phyloP scores from a whole-genome alignment of 2,113 vertebrate genomes.

The rabbit (Oryctolagus cuniculus) region mOryCun1.1 NC_091432.1:105097501-105098000 shows the following conservation, averaged over 20 bases:
- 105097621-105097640: background rate
- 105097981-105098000: background rate
- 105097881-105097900: background rate
- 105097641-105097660: background rate
- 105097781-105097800: background rate
- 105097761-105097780: background rate
- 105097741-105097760: slow-evolving; percentile 11
- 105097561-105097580: background rate
- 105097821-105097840: background rate
- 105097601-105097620: background rate
- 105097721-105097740: slow-evolving; percentile 46
- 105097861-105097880: background rate
- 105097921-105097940: background rate
- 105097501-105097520: background rate
- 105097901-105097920: background rate
- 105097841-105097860: background rate
- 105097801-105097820: background rate
- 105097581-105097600: background rate
- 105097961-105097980: background rate
- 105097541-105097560: background rate
- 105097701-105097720: background rate
- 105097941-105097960: slow-evolving; percentile 6
- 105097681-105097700: background rate
- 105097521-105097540: background rate
- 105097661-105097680: background rate